Evolutionary conservation across 2,113 vertebrate species (phyloP).

Genomic region (Ophiodon elongatus): DNA sequence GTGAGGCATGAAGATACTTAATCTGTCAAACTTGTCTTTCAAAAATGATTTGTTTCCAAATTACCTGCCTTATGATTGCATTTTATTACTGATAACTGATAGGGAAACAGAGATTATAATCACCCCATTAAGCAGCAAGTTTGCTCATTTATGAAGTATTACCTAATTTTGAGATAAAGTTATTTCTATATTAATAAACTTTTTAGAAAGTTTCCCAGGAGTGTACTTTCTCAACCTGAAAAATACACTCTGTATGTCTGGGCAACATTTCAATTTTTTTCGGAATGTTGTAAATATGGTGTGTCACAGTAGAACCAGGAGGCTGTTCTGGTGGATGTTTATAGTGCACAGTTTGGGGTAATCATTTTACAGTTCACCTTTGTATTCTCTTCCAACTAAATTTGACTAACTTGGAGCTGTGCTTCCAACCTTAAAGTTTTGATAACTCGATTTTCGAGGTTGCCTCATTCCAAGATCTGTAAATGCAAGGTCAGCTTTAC

Average conservation of each 20-base stretch:
- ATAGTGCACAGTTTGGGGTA: not conserved
- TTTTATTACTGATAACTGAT: constrained; percentile 65
- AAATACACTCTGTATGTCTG: not conserved
- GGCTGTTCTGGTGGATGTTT: not conserved
- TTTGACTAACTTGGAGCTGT: not conserved
- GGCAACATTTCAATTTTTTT: not conserved
- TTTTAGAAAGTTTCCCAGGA: not conserved
- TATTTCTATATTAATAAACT: constrained; percentile 21
- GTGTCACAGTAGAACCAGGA: not conserved
- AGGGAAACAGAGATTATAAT: constrained; percentile 24
- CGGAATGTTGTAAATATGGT: not conserved
- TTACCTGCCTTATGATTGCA: constrained; percentile 6
- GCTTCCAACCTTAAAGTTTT: not conserved
- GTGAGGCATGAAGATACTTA: constrained; percentile 1
- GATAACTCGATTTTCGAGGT: not conserved
- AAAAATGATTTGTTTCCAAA: constrained; percentile 51
- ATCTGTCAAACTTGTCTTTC: constrained; percentile 56
- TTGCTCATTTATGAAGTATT: constrained; percentile 17
- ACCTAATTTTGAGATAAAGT: constrained; percentile 9
- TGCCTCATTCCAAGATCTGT: not conserved
- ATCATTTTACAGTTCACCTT: not conserved
- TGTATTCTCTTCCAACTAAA: not conserved
- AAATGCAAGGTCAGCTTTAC: not conserved
- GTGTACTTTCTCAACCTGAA: not conserved
- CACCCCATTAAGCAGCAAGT: not conserved